A percentile compares a stretch with the other conserved stretches of the same genome.
phyloP scores from a whole-genome alignment of 2,888 invertebrate species.

The Plagodis dolabraria region DNA sequence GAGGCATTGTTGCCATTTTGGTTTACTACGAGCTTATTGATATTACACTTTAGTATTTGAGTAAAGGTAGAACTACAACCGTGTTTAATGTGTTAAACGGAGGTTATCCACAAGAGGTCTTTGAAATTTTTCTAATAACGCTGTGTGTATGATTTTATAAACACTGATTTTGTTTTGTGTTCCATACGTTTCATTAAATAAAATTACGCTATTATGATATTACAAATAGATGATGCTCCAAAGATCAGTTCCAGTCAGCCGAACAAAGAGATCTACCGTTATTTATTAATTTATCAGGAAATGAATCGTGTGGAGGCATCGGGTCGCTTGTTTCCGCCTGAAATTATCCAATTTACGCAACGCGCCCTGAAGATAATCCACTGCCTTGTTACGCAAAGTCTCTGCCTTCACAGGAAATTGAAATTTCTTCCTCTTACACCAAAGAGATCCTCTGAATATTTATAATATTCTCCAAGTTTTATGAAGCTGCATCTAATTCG shows the following conservation, averaged over 20 bases:
- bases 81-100: too few species aligned
- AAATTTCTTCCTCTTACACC: slow-evolving; percentile 36
- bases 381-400: slow-evolving; percentile 38
- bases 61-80: too few species aligned
- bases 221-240: neutral
- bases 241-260: neutral
- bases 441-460: slow-evolving; percentile 43
- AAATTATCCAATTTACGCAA: slow-evolving; percentile 41
- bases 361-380: slow-evolving; percentile 34
- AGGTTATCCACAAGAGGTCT: too few species aligned
- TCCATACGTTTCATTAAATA: too few species aligned
- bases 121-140: too few species aligned
- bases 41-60: too few species aligned
- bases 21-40: too few species aligned
- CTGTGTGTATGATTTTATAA: too few species aligned
- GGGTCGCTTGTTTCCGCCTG: slow-evolving; percentile 33
- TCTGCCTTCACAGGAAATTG: slow-evolving; percentile 36
- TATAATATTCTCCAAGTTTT: slow-evolving; percentile 45
- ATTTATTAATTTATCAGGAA: slow-evolving; percentile 29
- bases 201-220: too few species aligned
- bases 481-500: slow-evolving; percentile 42
- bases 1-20: too few species aligned
- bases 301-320: slow-evolving; percentile 28
- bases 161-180: too few species aligned
- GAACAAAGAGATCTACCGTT: slow-evolving; percentile 13